Evolutionary conservation across 2,797 vertebrate species (phyloP).

Genomic region (Enoplosus armatus): DNA sequence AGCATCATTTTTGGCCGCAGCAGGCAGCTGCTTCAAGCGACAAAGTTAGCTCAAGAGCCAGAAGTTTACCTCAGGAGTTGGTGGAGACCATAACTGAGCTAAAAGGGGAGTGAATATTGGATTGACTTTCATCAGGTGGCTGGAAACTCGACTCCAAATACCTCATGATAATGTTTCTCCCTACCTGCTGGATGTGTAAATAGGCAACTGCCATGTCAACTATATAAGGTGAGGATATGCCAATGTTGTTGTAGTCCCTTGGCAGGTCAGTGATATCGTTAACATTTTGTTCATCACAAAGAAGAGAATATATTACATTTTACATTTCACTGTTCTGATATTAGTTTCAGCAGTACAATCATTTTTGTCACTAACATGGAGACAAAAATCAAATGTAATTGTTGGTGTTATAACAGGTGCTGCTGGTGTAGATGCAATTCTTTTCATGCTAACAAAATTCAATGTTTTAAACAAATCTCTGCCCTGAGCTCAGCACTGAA

Average conservation of each 20-base stretch:
- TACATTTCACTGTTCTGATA: not conserved
- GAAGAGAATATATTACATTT: not conserved
- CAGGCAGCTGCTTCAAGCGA: not conserved
- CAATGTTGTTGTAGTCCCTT: not conserved
- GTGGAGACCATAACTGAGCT: not conserved
- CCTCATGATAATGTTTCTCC: not conserved
- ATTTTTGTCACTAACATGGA: not conserved
- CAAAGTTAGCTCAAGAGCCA: not conserved
- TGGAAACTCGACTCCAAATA: too few relatives aligned
- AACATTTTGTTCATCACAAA: not conserved
- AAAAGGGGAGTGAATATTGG: not conserved
- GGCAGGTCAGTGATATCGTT: not conserved
- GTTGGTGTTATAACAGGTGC: not conserved
- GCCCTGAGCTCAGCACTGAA: slow-evolving; percentile 1
- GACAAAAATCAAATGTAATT: not conserved
- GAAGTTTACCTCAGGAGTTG: not conserved
- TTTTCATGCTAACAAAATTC: slow-evolving; percentile 7
- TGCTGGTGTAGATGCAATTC: not conserved
- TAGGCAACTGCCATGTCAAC: not conserved
- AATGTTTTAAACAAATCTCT: slow-evolving; percentile 10
- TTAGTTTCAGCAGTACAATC: not conserved
- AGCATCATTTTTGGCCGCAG: not conserved
- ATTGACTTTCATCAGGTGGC: not conserved
- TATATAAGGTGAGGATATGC: not conserved
- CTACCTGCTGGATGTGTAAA: not conserved